Base-by-base conservation (phyloP, 23 tunicate genomes). In the Oikopleura dioica region DNA sequence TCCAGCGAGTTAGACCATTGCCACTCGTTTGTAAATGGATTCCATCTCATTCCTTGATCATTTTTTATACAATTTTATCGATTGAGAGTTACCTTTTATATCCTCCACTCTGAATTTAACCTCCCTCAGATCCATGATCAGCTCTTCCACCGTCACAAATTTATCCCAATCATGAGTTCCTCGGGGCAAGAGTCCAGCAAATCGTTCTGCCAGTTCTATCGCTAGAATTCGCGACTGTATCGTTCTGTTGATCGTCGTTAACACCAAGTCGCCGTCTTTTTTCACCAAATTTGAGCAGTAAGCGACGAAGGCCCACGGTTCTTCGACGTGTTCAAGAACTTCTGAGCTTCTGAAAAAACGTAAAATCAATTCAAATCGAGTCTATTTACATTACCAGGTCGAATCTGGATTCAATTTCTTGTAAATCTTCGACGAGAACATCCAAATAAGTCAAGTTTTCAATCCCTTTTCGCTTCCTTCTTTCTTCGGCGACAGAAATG, bases 191-290 rank as follows among this genome's bases (percentile, higher is more conserved):
- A 83, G 78, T 38, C 78, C 37, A 0, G 81, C 68, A 28, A 94
- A 58, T 9, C 80, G 50, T 79, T 94, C 99, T 21, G 99, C 99
- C 37, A 79, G 50, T 1, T 76, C 5, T 21, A 94, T 79, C 1
- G 88, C 95, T 4, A 86, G 76, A 34, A 81, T 5, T 31, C 79
- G 77, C 21, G 99, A 86, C 16, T 75, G 35, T 2, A 16, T 9
- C 1, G 86, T 94, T 50, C 86, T 63, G 78, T 94, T 94, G 72
- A 94, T 86, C 2, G 99, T 94, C 76, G 88, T 86, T 34, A 86
- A 36, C 36, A 94, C 75, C 31, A 94, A 50, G 26, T 94, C 83
- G 1, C 99, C 99, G 26, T 78, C 80, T 23, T 77, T 80, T 76
- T 82, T 82, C 28, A 92, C 37, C 37, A 92, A 35, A 36, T 35